Conservation (phyloP, 1,140 invertebrate species). For the Ectropis grisescens region DNA sequence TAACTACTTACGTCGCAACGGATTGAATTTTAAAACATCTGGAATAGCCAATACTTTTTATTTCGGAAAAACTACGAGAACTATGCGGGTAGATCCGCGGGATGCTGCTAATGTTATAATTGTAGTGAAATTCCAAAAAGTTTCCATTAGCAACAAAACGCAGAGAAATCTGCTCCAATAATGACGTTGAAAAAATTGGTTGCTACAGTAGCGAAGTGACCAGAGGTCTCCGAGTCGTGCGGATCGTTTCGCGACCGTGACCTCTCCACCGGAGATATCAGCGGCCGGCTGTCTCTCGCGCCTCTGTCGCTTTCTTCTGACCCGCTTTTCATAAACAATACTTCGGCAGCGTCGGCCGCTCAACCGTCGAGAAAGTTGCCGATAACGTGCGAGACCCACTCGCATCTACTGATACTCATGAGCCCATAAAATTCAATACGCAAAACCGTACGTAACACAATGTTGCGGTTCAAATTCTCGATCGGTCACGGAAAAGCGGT, state of each 20-base stretch:
- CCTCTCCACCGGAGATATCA: slow-evolving; percentile 52
- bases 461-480: slow-evolving; percentile 7
- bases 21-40: no score
- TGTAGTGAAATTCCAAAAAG: no score
- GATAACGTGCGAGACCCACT: slow-evolving; percentile 22
- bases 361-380: slow-evolving; percentile 51
- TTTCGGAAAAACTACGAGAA: no score
- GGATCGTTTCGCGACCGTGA: slow-evolving; percentile 48
- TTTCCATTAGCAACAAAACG: slow-evolving; percentile 21
- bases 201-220: slow-evolving; percentile 15
- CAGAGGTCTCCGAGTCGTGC: no score
- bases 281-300: slow-evolving; percentile 30
- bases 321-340: slow-evolving; percentile 67
- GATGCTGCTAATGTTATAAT: no score
- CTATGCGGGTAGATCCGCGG: no score
- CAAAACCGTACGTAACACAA: no score
- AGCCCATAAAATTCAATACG: no score
- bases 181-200: slow-evolving; percentile 19
- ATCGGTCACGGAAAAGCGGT: slow-evolving; percentile 20
- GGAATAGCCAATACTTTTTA: no score
- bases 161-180: slow-evolving; percentile 27
- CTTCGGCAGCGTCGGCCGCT: slow-evolving; percentile 37
- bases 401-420: slow-evolving; percentile 14
- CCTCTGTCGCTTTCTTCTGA: slow-evolving; percentile 62
- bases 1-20: no score